Evolutionary conservation across 2,113 vertebrate species (phyloP), one percentile per base, ranked within the genome.

Genomic region (Turnix velox): DNA sequence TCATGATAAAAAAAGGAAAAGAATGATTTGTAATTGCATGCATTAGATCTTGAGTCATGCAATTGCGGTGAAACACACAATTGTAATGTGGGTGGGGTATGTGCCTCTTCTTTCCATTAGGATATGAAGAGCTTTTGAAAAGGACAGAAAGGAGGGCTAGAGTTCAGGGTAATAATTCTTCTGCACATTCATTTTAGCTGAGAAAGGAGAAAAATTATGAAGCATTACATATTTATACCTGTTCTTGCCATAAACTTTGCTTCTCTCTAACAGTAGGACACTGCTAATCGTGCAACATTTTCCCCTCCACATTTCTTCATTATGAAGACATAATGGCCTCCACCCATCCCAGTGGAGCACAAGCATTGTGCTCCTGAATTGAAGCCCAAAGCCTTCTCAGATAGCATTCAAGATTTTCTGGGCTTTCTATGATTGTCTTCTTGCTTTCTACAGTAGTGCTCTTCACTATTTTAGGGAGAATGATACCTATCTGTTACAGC

Each of bases 271-370:
- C 15, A 33, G 62, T 24, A 88, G 35, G 48, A 33, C 19, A 3
- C 14, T 54, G 33, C 68, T 91, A 91, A 85, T 80, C 18, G 71
- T 3, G 1, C 28, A 85, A 39, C 6, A 2, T 42, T 88, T 82
- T 35, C 58, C 71, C 87, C 71, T 67, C 11, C 55, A 63, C 86
- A 90, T 95, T 96, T 94, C 86, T 94, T 95, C 59, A 37, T 58
- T 27, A 75, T 93, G 94, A 95, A 57, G 9, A 59, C 7, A 46
- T 24, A 54, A 39, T 51, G 31, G 27, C 49, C 94, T 81, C 94
- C 94, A 91, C 94, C 94, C 91, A 82, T 89, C 92, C 78, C 92
- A 69, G 24, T 74, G 92, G 75, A 63, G 46, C 49, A 76, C 54
- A 82, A 5, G 14, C 14, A 18, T 93, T 17, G 8, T 13, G 51